A percentile compares a stretch with the other conserved stretches of the same genome.
These are phyloP conservation scores for Rotaria sp. DNA, from an alignment of 2,888 invertebrate genomes.

Conservation along the genomic window DNA sequence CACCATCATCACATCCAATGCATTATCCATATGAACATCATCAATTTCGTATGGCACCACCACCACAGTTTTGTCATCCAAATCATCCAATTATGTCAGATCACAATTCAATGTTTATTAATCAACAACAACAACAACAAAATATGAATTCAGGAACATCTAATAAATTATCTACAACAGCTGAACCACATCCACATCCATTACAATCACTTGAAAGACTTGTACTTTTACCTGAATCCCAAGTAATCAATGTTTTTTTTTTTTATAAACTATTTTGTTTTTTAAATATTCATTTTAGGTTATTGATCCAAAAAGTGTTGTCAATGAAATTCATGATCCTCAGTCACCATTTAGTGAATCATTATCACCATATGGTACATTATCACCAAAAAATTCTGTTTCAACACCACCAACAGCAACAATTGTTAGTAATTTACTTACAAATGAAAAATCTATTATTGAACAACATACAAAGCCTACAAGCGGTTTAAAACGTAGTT, in stretches of 20 bases:
- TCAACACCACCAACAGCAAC: constrained; percentile 7
- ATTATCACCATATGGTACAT: background rate
- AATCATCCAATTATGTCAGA: background rate
- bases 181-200: background rate
- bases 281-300: background rate
- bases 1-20: background rate
- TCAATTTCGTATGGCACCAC: background rate
- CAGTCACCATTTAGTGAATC: constrained; percentile 20
- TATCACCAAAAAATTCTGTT: background rate
- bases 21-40: constrained; percentile 13
- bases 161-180: background rate
- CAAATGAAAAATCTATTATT: background rate
- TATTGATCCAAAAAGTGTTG: constrained; percentile 13
- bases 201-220: background rate
- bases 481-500: background rate
- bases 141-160: background rate
- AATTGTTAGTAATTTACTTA: background rate
- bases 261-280: too few relatives aligned
- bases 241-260: background rate
- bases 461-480: background rate
- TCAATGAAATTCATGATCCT: constrained; percentile 25
- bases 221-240: constrained; percentile 24
- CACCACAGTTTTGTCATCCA: background rate
- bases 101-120: background rate
- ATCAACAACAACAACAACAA: background rate